Evolutionary conservation across 2,113 vertebrate genomes (phyloP), one percentile per base, ranked within the genome.

Genomic region (Protobothrops flavoviridis): DNA sequence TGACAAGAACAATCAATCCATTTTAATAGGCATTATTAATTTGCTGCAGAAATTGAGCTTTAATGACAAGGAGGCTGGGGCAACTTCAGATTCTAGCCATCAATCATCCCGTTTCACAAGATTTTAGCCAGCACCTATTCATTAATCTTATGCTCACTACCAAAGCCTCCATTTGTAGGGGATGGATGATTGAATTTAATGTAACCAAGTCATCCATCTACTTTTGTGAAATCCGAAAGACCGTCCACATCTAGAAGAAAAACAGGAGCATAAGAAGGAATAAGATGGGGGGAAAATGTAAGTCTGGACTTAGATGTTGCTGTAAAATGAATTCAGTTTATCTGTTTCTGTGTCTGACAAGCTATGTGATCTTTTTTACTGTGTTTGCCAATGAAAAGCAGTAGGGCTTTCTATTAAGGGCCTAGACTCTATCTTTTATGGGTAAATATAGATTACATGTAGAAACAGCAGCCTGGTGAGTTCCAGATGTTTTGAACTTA

Each of bases 1-100:
- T 90, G n/a, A 48, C 91, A 90, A 86, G 59, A 81, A 87, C 89
- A 90, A 93, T 93, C 50, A 92, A 92, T 90, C 69, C 91, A 56
- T 89, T 90, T 87, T 64, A 85, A 90, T 89, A 39, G 55, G 81
- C 55, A 23, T 53, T 92, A 90, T 89, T 90, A 61, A 92, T 90
- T 92, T 92, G 69, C 93, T 86, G 33, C n/a, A 61, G 87, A 89
- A 92, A 92, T 64, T 89, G 93, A 94, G 69, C 93, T 86, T 86
- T 86, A 48, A 61, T 64, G 92, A 87, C 64, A 55, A 53, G 33
- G 87, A 92, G 88, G 93, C 33, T 33, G 74, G 85, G 5, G 11
- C n/a, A 90, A n/a, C 81, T 81, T 86, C 56, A 64, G 20, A 87
- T 90, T 64, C 26, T 20, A 94, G 87, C 91, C 48, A 48, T 86